Percentiles rank a stretch among this genome's conserved stretches.
phyloP scores from a whole-genome alignment of 1,140 invertebrate species.

The Luehdorfia chinensis region DNA sequence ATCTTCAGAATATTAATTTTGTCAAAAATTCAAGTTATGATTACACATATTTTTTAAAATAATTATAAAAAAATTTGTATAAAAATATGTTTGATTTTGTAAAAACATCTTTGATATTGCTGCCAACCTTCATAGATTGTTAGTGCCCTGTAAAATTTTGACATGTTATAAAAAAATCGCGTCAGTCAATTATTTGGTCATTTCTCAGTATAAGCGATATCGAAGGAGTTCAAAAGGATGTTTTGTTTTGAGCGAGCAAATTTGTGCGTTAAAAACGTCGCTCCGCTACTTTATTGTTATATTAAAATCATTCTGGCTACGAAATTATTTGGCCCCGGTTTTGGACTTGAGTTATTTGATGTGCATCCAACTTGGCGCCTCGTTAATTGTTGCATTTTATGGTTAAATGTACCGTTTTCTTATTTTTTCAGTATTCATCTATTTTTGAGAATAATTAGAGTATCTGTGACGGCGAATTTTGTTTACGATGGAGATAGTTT shows the following conservation, averaged over 20 bases:
- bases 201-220: constrained; percentile 37
- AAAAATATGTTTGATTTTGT: too few relatives aligned
- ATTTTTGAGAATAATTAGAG: constrained; percentile 8
- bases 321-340: constrained; percentile 55
- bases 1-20: too few relatives aligned
- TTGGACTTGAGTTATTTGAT: constrained; percentile 43
- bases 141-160: constrained; percentile 16
- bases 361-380: constrained; percentile 28
- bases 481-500: background rate
- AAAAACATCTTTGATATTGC: too few relatives aligned
- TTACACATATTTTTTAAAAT: too few relatives aligned
- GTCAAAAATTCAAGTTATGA: too few relatives aligned
- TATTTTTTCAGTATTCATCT: constrained; percentile 13
- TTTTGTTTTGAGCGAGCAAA: constrained; percentile 51
- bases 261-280: constrained; percentile 54
- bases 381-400: constrained; percentile 33
- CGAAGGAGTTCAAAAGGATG: constrained; percentile 46
- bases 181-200: constrained; percentile 22
- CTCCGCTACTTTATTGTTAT: constrained; percentile 54
- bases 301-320: constrained; percentile 50
- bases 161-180: constrained; percentile 28
- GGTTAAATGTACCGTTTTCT: constrained; percentile 26
- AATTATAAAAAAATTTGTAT: too few relatives aligned
- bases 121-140: background rate
- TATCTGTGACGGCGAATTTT: background rate